Percentiles rank a stretch among this genome's conserved stretches.
phyloP scores from a whole-genome alignment of 2,113 vertebrate genomes.

The Mobula birostris region DNA sequence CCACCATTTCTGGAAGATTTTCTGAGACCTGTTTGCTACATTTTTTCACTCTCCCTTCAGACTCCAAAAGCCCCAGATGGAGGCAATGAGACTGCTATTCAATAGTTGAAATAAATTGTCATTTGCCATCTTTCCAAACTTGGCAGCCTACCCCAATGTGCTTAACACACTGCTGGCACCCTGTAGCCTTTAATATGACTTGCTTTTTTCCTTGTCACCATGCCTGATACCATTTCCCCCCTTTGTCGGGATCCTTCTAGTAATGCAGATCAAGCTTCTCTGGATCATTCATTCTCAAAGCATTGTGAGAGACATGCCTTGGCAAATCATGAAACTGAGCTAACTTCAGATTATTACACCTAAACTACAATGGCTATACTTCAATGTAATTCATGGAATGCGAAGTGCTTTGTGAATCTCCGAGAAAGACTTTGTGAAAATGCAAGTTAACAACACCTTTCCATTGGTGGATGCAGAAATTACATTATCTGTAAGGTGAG shows the following conservation, averaged over 20 bases:
- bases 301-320: not conserved
- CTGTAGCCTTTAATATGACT: no score
- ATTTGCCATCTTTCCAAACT: not conserved
- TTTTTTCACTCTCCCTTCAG: not conserved
- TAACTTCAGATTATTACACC: not conserved
- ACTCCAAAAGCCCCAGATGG: not conserved
- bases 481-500: not conserved
- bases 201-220: not conserved
- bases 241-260: not conserved
- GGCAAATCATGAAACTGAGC: not conserved
- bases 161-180: not conserved
- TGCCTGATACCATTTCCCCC: not conserved
- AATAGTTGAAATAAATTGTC: not conserved
- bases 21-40: not conserved
- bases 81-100: not conserved
- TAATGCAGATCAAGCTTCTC: not conserved
- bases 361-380: not conserved
- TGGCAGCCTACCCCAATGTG: not conserved
- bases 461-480: not conserved
- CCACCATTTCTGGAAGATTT: not conserved
- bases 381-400: not conserved
- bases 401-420: slow-evolving; percentile 5
- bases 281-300: not conserved
- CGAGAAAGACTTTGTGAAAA: not conserved
- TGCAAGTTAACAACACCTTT: not conserved